Base-by-base conservation (phyloP, 1,140 invertebrate species). In the Scaptomyza graminum region DNA sequence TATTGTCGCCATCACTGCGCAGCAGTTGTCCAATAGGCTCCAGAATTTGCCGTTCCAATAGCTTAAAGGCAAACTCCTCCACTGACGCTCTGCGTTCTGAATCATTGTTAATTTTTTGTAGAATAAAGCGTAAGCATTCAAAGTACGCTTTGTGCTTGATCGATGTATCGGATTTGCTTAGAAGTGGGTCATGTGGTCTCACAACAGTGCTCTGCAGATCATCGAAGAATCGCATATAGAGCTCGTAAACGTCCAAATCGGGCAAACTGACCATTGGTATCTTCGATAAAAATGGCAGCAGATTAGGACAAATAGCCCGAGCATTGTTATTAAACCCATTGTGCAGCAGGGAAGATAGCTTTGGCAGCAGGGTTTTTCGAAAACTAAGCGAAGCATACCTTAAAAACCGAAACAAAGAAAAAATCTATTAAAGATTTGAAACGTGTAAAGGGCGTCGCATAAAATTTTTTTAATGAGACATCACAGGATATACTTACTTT, bases 311-410 rank as follows among this genome's bases (percentile, higher is more conserved):
- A 72, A 97, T 93, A 4, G 94, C 92, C 60, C 91, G 91, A 8
- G 95, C 95, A 92, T 95, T 96, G 4, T 95, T 95, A 92, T 95
- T 96, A 4, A 95, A 96, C 31, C 94, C 95, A 79, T 93, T 93
- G 79, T 93, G 93, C 34, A 97, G 80, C 28, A 96, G 91, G 25
- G 92, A 92, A 83, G 94, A 95, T 0, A 97, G 83, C 91, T 96
- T 96, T 1, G 95, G 95, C 47, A 96, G 92, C 12, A 96, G 92
- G 7, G 94, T 91, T 92, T 96, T 96, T 49, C 95, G 94, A 28
- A 95, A 90, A 90, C 94, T 96, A 3, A 96, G 92, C 65, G 94
- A 84, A 56, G 92, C 87, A 93, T 95, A 95, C 93, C 95, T 96
- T 96, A 15, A 7, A 31, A 15, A n/a, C 16, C 1, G 3, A 12